Evolutionary conservation across 2,797 vertebrate genomes (phyloP).

Genomic region (Saguinus oedipus): DNA sequence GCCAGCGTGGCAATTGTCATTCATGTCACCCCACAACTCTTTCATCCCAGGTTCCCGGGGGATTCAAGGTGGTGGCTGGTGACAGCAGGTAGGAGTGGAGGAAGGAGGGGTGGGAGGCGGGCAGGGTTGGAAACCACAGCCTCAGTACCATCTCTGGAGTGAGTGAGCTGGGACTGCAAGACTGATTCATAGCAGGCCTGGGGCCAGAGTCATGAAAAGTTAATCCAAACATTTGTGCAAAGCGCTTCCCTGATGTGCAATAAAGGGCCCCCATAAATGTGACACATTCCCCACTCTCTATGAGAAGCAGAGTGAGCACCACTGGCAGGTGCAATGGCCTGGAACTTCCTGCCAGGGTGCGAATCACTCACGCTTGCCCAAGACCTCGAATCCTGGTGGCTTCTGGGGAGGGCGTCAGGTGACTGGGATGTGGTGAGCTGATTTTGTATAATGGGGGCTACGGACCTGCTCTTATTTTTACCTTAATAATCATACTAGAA

Average conservation of each 20-base stretch:
- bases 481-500: background rate
- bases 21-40: background rate
- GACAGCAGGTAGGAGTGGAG: background rate
- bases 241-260: background rate
- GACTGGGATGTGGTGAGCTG: background rate
- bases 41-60: constrained; percentile 26
- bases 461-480: background rate
- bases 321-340: background rate
- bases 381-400: background rate
- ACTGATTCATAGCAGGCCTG: constrained; percentile 31
- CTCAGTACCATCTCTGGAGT: background rate
- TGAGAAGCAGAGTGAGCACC: background rate
- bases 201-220: constrained; percentile 36
- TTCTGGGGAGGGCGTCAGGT: background rate
- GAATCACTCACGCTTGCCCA: background rate
- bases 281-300: background rate
- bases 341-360: background rate
- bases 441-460: background rate
- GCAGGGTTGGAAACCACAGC: fast-evolving
- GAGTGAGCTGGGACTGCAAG: background rate
- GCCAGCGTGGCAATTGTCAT: constrained; percentile 39
- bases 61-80: background rate
- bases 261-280: background rate
- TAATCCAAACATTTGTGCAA: constrained; percentile 53
- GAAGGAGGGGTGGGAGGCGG: too few relatives aligned